Base-by-base conservation (phyloP, 2,113 vertebrate genomes). In the Heterotilapia buettikoferi region DNA sequence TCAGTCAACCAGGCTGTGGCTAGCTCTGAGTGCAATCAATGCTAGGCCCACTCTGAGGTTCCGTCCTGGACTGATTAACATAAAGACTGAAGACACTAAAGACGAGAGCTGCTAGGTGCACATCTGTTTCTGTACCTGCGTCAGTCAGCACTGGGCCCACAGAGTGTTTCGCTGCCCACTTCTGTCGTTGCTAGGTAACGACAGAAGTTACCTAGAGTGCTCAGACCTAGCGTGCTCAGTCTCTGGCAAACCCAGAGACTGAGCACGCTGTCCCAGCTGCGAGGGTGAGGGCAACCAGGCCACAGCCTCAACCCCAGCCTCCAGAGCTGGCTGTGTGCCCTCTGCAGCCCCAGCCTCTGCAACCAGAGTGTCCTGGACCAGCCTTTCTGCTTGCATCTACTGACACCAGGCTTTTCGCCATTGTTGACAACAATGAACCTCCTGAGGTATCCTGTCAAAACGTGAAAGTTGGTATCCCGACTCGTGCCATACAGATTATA, bases 11-110 rank as follows among this genome's bases (percentile, higher is more conserved):
- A 68, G 61, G 19, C 33, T 0, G 19, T 5, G 31, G 61, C 18
- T 66, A 68, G 33, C 61, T 2, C 33, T 68, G 19, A 68, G 33
- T 5, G 33, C 4, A 38, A 38, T 38, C 33, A 68, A 68, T 68
- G 61, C 61, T 21, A 26, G 21, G n/a, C 3, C 66, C 66, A 43
- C 21, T 24, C 66, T 43, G 21, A 43, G 5, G 38, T 73, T 43
- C 12, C 0, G 2, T 26, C 0, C n/a, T 43, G 3, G 13, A 6
- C 2, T 71, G n/a, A 16, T 43, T 24, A 6, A 71, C 66, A 45
- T 18, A 66, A 66, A 36, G 61, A 66, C 61, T 36, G 31, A 0
- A 66, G 9, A 66, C 18, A 36, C 61, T 66, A 66, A 36, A 66
- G 38, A 26, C 0, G 1, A 16, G 38, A 43, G n/a, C n/a, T 45